Conservation (phyloP, 2,888 invertebrate species). For the Agrotis segetum region DNA sequence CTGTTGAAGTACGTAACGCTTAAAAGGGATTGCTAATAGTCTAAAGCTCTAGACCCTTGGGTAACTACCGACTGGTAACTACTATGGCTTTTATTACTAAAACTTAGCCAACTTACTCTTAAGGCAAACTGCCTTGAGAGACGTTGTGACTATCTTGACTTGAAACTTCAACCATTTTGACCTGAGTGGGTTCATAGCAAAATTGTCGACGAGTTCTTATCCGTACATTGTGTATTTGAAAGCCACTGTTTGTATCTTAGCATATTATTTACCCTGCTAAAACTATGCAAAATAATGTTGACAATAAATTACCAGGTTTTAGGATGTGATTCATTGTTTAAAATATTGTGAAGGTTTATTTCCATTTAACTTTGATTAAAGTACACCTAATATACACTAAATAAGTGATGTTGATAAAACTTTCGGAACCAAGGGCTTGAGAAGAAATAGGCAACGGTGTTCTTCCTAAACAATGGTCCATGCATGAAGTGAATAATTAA, state of each 20-base stretch:
- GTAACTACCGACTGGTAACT: neutral
- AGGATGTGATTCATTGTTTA: too few species aligned
- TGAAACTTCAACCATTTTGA: neutral
- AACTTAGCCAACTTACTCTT: constrained; percentile 1
- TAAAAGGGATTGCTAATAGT: neutral
- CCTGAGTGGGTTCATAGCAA: neutral
- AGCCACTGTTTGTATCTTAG: neutral
- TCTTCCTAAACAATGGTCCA: too few species aligned
- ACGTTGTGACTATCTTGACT: neutral
- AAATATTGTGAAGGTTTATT: too few species aligned
- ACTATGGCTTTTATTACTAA: neutral
- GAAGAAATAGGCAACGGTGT: too few species aligned
- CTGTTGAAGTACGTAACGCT: neutral
- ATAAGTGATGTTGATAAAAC: too few species aligned
- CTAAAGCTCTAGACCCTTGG: neutral
- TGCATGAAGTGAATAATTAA: too few species aligned
- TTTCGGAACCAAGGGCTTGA: too few species aligned
- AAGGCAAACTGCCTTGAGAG: neutral
- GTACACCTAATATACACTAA: too few species aligned
- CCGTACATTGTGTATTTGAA: neutral
- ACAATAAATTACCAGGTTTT: too few species aligned
- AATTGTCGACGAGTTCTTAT: neutral
- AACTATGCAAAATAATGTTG: too few species aligned
- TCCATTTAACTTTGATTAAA: too few species aligned
- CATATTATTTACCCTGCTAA: too few species aligned